These are phyloP conservation scores for Enteromius treurensis DNA, from an alignment of 2,797 vertebrate species.

Conservation along the genomic window DNA sequence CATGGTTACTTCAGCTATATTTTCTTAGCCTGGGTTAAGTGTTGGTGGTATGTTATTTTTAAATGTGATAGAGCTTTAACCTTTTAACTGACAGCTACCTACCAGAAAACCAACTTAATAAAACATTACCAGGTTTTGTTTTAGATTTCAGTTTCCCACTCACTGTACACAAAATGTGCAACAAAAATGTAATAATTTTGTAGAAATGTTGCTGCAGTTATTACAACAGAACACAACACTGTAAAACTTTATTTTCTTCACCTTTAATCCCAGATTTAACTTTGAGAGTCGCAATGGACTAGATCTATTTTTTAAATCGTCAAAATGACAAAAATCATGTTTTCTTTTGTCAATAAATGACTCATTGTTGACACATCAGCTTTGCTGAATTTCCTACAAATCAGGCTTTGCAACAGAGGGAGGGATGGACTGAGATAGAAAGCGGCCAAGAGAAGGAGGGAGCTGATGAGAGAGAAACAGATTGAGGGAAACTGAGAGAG, in stretches of 20 bases:
- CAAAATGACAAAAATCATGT: neutral
- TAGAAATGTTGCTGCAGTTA: neutral
- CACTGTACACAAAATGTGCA: neutral
- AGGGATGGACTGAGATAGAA: neutral
- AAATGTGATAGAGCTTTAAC: neutral
- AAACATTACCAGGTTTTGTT: neutral
- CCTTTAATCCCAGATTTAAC: neutral
- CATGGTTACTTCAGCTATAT: neutral
- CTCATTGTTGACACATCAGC: neutral
- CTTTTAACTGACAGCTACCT: neutral
- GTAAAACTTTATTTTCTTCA: neutral
- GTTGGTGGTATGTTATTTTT: neutral
- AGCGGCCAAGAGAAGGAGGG: neutral
- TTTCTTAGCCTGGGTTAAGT: neutral
- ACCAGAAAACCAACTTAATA: neutral
- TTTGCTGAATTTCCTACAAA: conserved; percentile 16
- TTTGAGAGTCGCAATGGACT: neutral
- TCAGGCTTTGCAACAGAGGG: neutral
- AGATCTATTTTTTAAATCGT: neutral
- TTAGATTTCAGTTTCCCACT: neutral
- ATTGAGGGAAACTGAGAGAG: conserved; percentile 21
- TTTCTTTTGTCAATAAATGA: neutral
- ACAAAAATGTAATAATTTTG: neutral
- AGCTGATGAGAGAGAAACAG: conserved; percentile 14
- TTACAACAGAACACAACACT: neutral